Percentiles rank a stretch among this genome's conserved stretches.
These are phyloP conservation scores for Adelognathus sp. DNA, from an alignment of 2,888 invertebrate genomes.

Conservation along the genomic window DNA sequence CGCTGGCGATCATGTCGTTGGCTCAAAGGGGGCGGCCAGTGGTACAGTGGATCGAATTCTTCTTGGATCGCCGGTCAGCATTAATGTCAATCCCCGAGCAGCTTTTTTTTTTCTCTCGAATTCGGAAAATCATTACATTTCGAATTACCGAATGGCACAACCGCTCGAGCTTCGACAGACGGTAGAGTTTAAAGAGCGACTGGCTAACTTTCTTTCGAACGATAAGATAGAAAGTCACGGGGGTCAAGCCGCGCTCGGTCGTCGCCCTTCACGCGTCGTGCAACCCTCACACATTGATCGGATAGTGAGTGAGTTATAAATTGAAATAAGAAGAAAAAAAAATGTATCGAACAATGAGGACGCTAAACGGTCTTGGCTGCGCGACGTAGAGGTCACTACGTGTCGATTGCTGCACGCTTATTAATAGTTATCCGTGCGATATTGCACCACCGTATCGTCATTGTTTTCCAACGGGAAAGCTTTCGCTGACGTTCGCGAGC, in stretches of 20 bases:
- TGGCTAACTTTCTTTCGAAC: background rate
- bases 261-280: no score
- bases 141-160: background rate
- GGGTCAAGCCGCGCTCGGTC: no score
- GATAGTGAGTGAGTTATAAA: background rate
- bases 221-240: background rate
- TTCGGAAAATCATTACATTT: background rate
- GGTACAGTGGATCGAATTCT: no score
- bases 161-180: background rate
- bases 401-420: conserved; percentile 76
- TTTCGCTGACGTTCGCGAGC: background rate
- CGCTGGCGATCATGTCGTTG: background rate
- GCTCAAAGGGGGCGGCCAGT: no score
- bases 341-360: background rate
- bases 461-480: conserved; percentile 70
- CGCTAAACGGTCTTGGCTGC: conserved; percentile 1
- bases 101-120: background rate
- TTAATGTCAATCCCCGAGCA: no score
- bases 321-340: conserved; percentile 2
- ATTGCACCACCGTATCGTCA: conserved; percentile 70
- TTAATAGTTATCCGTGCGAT: conserved; percentile 75
- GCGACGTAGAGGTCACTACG: conserved; percentile 65
- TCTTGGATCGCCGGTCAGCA: no score
- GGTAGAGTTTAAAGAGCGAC: background rate
- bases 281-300: no score